Conservation (phyloP, 2,113 vertebrate genomes). For the Toxotes chatareus region DNA sequence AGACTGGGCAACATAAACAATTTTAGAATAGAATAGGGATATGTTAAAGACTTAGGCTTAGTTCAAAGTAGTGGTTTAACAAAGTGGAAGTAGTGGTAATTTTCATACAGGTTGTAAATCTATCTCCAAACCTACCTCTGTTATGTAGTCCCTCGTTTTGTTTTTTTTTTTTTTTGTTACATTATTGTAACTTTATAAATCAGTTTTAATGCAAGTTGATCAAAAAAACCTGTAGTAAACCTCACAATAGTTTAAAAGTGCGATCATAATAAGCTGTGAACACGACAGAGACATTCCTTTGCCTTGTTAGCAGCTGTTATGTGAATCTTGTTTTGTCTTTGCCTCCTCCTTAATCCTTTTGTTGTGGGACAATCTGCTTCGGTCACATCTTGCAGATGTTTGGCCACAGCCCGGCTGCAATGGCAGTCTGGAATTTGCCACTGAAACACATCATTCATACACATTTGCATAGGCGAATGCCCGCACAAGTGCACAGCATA, state of each 20-base stretch:
- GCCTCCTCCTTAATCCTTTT: slow-evolving; percentile 11
- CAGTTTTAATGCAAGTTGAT: too few relatives aligned
- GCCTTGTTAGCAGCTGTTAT: too few relatives aligned
- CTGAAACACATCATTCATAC: neutral
- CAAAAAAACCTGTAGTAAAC: too few relatives aligned
- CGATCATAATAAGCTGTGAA: neutral
- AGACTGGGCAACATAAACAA: neutral
- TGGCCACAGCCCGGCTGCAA: neutral
- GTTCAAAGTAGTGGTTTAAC: neutral
- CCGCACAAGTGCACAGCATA: neutral
- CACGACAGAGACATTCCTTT: neutral
- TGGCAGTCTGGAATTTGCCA: neutral
- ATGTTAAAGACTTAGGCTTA: too few relatives aligned
- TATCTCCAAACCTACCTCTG: too few relatives aligned
- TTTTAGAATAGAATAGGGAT: too few relatives aligned
- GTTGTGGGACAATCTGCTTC: neutral
- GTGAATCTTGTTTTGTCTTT: neutral
- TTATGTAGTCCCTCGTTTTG: too few relatives aligned
- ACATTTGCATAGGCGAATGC: neutral
- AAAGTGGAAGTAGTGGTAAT: neutral
- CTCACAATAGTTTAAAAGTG: neutral
- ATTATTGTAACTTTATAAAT: too few relatives aligned
- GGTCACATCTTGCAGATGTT: neutral
- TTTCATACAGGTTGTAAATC: too few relatives aligned
- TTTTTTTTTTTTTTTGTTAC: too few relatives aligned